These are phyloP conservation scores for Neofelis nebulosa DNA, from an alignment of 2,113 vertebrate species.

Conservation along the genomic window DNA sequence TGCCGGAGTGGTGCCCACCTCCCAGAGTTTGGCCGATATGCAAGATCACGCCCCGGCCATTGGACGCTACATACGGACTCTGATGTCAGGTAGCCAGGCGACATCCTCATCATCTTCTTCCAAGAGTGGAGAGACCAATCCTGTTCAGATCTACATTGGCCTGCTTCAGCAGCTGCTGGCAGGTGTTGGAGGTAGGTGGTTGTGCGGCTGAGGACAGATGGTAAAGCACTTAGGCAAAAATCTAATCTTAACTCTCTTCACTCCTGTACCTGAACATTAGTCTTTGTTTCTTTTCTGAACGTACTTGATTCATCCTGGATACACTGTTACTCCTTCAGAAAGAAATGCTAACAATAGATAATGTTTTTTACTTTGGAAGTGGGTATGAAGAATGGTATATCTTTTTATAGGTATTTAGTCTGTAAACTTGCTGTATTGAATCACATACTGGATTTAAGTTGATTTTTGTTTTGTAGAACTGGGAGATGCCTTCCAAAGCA, in stretches of 20 bases:
- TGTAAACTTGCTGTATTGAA: constrained; percentile 9
- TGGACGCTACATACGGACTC: constrained; percentile 91
- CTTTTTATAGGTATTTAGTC: constrained; percentile 16
- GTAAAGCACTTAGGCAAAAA: neutral
- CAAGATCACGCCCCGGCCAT: constrained; percentile 96
- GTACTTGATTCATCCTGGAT: constrained; percentile 3
- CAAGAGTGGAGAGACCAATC: constrained; percentile 91
- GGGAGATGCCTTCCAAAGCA: neutral
- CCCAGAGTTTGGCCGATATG: constrained; percentile 94
- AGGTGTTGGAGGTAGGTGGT: constrained; percentile 92
- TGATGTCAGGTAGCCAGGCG: constrained; percentile 87
- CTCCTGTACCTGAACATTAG: neutral
- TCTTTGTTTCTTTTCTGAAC: neutral
- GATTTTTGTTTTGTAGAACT: neutral
- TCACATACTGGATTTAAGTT: neutral
- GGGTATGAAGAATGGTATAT: neutral
- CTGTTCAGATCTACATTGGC: constrained; percentile 94
- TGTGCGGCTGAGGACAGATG: neutral
- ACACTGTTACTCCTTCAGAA: neutral
- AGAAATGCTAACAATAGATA: constrained; percentile 36
- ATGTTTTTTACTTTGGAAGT: constrained; percentile 47
- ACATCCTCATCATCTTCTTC: constrained; percentile 81
- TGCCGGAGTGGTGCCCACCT: constrained; percentile 91
- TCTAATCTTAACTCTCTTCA: constrained; percentile 3
- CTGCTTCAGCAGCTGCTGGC: constrained; percentile 95